Base-by-base conservation (phyloP, 2,797 vertebrate genomes). In the Mormyrus hasselquistii region DNA sequence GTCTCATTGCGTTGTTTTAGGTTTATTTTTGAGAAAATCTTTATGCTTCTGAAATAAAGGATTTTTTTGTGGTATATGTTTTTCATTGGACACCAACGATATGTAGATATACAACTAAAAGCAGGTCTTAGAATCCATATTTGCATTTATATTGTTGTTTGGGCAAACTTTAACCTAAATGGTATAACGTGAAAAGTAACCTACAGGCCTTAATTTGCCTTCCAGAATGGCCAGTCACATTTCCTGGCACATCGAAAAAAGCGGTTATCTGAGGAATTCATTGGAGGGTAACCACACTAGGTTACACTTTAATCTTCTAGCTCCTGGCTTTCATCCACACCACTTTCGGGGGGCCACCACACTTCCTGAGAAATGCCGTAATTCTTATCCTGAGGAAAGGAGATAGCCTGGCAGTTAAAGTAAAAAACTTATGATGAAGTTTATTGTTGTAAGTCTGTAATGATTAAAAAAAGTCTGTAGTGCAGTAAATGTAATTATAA, bases 261-360 rank as follows among this genome's bases (percentile, higher is more conserved):
- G 79, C 4, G 29, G 49, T 88, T 50, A 55, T 53, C 29, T 59
- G 38, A 85, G 76, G 53, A 84, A 85, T 88, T 52, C 47, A 44
- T 53, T 14, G 22, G 38, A 84, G 57, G 53, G 47, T 84, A 41
- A 62, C 52, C 76, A 86, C 14, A 1, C 55, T 50, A 7, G 44
- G 29, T 88, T 65, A 47, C 76, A 57, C 38, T 89, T 38, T 84
- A 89, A 83, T 49, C 52, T 62, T n/a, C 25, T 16, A 16, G 52
- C 19, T 65, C 34, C 16, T 88, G 73, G 49, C 34, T 57, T 59
- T 59, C 8, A 88, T 84, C 82, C 59, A 19, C 16, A 34, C n/a
- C 52, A 29, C 19, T 44, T 82, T 8, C 7, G 2, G 38, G 38
- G 29, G 38, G 16, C 38, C 38, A 7, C 73, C 73, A 19, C 16